A percentile compares a stretch with the other conserved stretches of the same genome.
These are phyloP conservation scores for Pagrus major DNA, from an alignment of 2,113 vertebrate species.

Conservation along the genomic window DNA sequence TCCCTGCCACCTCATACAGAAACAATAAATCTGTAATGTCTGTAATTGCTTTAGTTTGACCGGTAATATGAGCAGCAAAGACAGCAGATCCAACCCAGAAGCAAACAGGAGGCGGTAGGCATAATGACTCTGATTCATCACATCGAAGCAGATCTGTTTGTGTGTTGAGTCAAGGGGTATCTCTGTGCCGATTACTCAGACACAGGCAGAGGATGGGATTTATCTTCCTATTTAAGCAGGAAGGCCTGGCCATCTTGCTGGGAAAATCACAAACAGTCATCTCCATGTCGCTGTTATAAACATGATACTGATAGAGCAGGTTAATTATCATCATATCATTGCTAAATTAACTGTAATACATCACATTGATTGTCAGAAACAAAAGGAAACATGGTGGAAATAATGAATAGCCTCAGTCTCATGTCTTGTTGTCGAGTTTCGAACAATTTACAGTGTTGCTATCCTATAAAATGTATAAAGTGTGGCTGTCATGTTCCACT, in stretches of 20 bases:
- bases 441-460: too few species aligned
- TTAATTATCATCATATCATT: slow-evolving; percentile 11
- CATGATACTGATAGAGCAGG: neutral
- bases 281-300: neutral
- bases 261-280: neutral
- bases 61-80: slow-evolving; percentile 43
- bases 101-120: slow-evolving; percentile 51
- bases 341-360: slow-evolving; percentile 1
- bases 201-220: slow-evolving; percentile 11
- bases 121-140: slow-evolving; percentile 68
- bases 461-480: too few species aligned
- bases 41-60: slow-evolving; percentile 64
- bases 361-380: slow-evolving; percentile 23
- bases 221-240: slow-evolving; percentile 28
- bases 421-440: neutral
- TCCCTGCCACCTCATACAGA: slow-evolving; percentile 24
- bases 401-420: neutral
- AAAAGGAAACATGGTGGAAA: neutral
- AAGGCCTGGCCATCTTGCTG: neutral
- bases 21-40: slow-evolving; percentile 50
- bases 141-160: slow-evolving; percentile 45
- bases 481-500: too few species aligned
- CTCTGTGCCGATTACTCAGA: slow-evolving; percentile 53
- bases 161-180: slow-evolving; percentile 51
- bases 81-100: slow-evolving; percentile 50